Evolutionary conservation across 2,113 vertebrate species (phyloP).

Genomic region (Myocastor coypus): DNA sequence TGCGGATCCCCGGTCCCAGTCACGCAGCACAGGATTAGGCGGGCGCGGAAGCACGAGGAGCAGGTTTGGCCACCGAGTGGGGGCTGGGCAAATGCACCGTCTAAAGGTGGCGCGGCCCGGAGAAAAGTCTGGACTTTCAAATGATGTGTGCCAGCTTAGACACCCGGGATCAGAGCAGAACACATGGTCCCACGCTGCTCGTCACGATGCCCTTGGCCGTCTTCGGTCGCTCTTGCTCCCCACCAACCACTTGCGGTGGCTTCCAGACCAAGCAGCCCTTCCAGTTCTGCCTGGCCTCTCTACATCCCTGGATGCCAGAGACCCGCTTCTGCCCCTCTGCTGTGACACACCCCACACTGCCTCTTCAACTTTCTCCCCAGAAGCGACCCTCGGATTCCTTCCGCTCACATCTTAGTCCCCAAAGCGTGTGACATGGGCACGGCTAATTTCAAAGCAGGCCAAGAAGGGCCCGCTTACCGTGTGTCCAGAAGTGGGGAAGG

Average conservation of each 20-base stretch:
- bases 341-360: too few species aligned
- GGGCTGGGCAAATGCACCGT: rapidly evolving
- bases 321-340: not conserved
- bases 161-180: not conserved
- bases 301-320: too few species aligned
- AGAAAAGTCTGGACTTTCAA: not conserved
- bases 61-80: too few species aligned
- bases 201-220: rapidly evolving
- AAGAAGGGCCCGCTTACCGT: not conserved
- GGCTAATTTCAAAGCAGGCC: not conserved
- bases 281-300: not conserved
- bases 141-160: not conserved
- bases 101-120: not conserved
- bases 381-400: not conserved
- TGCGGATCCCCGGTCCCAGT: not conserved
- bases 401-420: not conserved
- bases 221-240: not conserved
- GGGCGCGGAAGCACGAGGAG: not conserved
- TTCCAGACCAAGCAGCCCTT: not conserved
- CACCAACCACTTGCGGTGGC: not conserved
- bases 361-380: not conserved
- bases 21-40: not conserved
- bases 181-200: too few species aligned
- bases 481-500: not conserved
- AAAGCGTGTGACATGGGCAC: not conserved